Evolutionary conservation across 2,888 invertebrate genomes (phyloP).

Genomic region (Zhengitettix transpicula): DNA sequence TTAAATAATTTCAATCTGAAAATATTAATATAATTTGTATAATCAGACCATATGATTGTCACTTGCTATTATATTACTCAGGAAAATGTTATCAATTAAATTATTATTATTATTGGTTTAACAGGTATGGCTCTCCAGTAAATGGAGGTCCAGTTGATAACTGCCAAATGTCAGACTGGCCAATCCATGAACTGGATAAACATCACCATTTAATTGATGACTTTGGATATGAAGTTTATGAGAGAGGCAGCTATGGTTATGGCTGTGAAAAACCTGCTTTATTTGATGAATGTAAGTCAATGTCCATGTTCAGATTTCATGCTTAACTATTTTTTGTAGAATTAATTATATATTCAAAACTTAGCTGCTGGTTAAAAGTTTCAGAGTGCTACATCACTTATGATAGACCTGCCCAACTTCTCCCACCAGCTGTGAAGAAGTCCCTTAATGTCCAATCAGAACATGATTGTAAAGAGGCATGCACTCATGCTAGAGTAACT

Average conservation of each 20-base stretch:
- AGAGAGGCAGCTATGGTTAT: slow-evolving; percentile 64
- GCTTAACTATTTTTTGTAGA: too few relatives aligned
- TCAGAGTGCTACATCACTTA: slow-evolving; percentile 64
- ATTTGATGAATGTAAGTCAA: too few relatives aligned
- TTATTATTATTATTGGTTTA: neutral
- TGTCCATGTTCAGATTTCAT: too few relatives aligned
- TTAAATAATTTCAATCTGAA: too few relatives aligned
- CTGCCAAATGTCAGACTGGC: slow-evolving; percentile 61
- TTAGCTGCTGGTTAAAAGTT: neutral
- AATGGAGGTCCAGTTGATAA: slow-evolving; percentile 52
- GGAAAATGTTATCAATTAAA: neutral
- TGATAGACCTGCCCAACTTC: slow-evolving; percentile 54
- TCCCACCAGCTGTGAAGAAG: slow-evolving; percentile 45
- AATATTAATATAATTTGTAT: too few relatives aligned
- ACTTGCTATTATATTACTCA: too few relatives aligned
- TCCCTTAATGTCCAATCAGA: slow-evolving; percentile 46
- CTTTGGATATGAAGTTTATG: slow-evolving; percentile 55
- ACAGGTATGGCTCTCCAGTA: slow-evolving; percentile 47
- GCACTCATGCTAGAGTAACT: slow-evolving; percentile 35
- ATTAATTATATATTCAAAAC: too few relatives aligned
- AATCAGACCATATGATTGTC: too few relatives aligned
- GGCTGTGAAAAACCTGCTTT: slow-evolving; percentile 44
- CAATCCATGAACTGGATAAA: slow-evolving; percentile 45
- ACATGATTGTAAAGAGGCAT: slow-evolving; percentile 51
- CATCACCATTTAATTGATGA: slow-evolving; percentile 38